Percentiles rank a stretch among this genome's conserved stretches.
Conservation (phyloP, 2,113 vertebrate genomes). For the Cricetomys ansorgei region DNA sequence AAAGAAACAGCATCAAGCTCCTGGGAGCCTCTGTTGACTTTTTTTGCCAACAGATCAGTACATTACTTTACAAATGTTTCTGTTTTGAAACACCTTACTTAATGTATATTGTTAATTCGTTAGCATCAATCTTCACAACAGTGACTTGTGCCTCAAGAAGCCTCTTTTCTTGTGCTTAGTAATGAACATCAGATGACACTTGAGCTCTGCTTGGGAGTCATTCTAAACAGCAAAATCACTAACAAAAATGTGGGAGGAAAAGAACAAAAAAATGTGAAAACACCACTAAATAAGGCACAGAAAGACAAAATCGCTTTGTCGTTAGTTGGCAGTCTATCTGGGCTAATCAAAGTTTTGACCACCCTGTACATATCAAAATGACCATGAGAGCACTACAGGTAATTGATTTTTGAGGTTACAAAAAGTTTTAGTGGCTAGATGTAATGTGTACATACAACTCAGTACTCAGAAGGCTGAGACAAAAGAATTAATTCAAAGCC, state of each 20-base stretch:
- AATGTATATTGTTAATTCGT: not conserved
- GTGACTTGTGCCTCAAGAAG: not conserved
- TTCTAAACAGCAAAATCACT: not conserved
- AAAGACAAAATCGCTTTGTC: not conserved
- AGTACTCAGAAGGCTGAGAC: not conserved
- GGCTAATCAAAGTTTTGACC: not conserved
- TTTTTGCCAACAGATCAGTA: not conserved
- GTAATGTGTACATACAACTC: not conserved
- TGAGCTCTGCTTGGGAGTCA: not conserved
- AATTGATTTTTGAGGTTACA: not conserved
- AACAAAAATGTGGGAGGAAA: not conserved
- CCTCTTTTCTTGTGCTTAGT: not conserved
- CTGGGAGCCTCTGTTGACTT: not conserved
- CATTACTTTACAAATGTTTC: constrained; percentile 40
- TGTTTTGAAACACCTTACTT: constrained; percentile 5
- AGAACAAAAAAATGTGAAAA: not conserved
- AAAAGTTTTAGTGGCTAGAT: not conserved
- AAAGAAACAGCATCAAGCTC: not conserved
- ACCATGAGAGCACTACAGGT: not conserved
- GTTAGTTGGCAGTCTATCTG: not conserved
- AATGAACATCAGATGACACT: not conserved
- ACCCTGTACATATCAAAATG: not conserved
- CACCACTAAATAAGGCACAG: not conserved
- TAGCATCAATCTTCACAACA: not conserved
- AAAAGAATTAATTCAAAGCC: not conserved